These are phyloP conservation scores for Lanius collurio DNA, from an alignment of 2,113 vertebrate species.

Conservation along the genomic window DNA sequence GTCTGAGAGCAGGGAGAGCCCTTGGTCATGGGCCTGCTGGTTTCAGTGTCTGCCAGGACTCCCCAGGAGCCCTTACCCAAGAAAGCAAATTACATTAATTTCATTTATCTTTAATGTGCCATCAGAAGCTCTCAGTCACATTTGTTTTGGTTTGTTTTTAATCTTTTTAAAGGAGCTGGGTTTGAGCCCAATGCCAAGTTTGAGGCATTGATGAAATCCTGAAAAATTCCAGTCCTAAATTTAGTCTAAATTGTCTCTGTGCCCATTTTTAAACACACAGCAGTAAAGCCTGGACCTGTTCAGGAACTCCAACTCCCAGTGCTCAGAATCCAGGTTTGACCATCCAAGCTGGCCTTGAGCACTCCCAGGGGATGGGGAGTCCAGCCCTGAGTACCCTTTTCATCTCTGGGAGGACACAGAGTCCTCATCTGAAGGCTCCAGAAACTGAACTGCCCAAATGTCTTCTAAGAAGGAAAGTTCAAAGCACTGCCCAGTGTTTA, in stretches of 20 bases:
- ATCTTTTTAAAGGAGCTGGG: background rate
- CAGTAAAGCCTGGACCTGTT: background rate
- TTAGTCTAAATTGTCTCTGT: background rate
- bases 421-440: background rate
- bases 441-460: background rate
- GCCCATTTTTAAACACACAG: background rate
- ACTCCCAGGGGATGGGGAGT: rapidly evolving
- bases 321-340: background rate
- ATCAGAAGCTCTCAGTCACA: background rate
- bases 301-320: background rate
- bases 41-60: background rate
- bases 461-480: background rate
- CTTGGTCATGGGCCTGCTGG: too few relatives aligned
- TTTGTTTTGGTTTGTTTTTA: background rate
- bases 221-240: background rate
- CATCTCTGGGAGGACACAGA: background rate
- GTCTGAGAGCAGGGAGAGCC: background rate
- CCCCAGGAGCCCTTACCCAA: background rate
- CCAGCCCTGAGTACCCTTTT: background rate
- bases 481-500: background rate
- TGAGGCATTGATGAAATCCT: background rate
- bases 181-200: background rate
- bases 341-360: background rate
- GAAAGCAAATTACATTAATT: background rate
- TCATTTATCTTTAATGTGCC: background rate